Evolutionary conservation across 2,888 invertebrate species (phyloP).

Genomic region (Sturmia bella): DNA sequence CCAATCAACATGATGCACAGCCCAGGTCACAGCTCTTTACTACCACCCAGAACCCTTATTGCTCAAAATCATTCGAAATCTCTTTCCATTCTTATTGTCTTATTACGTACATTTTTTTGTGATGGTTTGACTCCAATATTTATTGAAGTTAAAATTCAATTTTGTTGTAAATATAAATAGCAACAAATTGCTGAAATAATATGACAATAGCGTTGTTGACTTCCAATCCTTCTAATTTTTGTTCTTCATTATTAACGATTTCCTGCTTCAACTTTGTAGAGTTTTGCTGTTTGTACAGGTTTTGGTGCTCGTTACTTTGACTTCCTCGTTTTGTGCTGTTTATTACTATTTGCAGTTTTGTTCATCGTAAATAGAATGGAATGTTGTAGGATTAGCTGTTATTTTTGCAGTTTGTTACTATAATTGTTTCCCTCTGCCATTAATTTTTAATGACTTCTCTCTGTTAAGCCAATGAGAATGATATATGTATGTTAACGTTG

Average conservation of each 20-base stretch:
- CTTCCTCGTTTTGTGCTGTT: background rate
- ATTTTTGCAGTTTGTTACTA: background rate
- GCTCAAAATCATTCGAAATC: too few species aligned
- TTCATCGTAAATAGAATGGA: slow-evolving; percentile 6
- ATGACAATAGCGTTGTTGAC: background rate
- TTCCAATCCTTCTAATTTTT: background rate
- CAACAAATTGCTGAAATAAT: slow-evolving; percentile 4
- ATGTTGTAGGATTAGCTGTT: background rate
- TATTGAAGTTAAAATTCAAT: background rate
- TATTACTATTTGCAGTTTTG: background rate
- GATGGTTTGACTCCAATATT: background rate
- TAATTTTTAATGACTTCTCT: slow-evolving; percentile 68
- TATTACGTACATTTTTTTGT: too few species aligned
- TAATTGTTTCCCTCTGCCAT: slow-evolving; percentile 34
- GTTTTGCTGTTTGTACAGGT: background rate
- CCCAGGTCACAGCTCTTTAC: too few species aligned
- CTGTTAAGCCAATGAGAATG: slow-evolving; percentile 58
- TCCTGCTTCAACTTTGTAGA: background rate
- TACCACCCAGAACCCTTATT: too few species aligned
- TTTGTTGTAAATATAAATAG: background rate
- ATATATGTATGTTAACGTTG: slow-evolving; percentile 52
- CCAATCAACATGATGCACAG: too few species aligned
- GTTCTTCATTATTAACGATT: slow-evolving; percentile 13
- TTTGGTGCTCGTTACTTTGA: slow-evolving; percentile 3
- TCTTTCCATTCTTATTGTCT: too few species aligned